Conservation (phyloP, 2,888 invertebrate genomes). For the Microctonus brassicae region DNA sequence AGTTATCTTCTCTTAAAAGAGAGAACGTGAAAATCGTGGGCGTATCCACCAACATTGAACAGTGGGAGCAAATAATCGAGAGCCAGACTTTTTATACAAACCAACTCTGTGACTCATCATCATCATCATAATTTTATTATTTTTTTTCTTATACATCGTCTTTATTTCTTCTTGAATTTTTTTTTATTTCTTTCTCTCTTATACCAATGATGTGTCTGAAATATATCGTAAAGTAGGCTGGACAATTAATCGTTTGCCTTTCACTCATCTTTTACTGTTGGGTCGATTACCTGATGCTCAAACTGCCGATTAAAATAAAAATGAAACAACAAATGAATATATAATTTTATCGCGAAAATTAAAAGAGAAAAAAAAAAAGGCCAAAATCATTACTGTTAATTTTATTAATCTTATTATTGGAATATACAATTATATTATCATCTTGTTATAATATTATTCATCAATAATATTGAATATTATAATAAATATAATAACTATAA, state of each 20-base stretch:
- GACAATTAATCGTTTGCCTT: conserved; percentile 29
- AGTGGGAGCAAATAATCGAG: not conserved
- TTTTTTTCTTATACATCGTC: not conserved
- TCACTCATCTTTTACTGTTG: conserved; percentile 16
- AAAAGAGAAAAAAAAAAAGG: not conserved
- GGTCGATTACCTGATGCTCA: not conserved
- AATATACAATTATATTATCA: no score
- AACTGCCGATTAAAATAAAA: not conserved
- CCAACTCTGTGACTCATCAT: conserved; percentile 33
- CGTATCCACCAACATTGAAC: conserved; percentile 5
- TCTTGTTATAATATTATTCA: no score
- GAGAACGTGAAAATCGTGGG: conserved; percentile 25
- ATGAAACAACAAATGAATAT: not conserved
- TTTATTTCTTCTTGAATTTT: not conserved
- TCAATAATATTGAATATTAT: no score
- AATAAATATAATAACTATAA: no score
- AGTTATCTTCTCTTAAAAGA: not conserved
- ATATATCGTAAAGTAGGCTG: conserved; percentile 27
- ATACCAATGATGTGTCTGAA: conserved; percentile 1
- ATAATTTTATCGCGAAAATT: not conserved
- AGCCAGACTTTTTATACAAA: not conserved
- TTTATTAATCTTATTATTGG: no score
- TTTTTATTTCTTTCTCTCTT: not conserved
- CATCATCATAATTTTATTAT: not conserved
- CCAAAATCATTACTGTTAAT: not conserved